Evolutionary conservation across 2,888 invertebrate genomes (phyloP).

Genomic region (Clostera curtula): DNA sequence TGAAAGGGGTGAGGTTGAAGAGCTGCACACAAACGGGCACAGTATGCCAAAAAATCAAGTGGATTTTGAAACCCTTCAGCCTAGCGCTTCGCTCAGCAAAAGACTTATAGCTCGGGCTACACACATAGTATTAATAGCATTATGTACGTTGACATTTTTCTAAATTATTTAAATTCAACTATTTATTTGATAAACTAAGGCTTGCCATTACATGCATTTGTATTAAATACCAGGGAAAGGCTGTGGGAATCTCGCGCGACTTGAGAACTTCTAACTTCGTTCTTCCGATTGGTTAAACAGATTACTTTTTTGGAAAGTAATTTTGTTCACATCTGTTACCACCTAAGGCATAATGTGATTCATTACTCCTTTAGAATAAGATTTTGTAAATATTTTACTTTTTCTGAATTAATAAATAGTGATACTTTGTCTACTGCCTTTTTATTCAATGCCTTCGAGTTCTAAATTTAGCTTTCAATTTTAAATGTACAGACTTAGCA

Average conservation of each 20-base stretch:
- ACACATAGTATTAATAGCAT: constrained; percentile 34
- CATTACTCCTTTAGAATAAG: constrained; percentile 61
- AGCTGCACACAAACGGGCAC: constrained; percentile 35
- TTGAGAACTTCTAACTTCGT: constrained; percentile 7
- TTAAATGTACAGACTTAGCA: too few species aligned
- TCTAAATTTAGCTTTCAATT: too few species aligned
- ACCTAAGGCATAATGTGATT: constrained; percentile 54
- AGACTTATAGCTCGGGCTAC: constrained; percentile 27
- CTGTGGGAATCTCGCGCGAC: constrained; percentile 25
- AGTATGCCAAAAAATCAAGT: constrained; percentile 41
- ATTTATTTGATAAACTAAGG: constrained; percentile 62
- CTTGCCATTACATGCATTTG: constrained; percentile 70
- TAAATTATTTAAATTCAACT: constrained; percentile 42
- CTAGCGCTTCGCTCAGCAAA: constrained; percentile 15
- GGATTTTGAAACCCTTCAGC: constrained; percentile 32
- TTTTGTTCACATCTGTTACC: constrained; percentile 50
- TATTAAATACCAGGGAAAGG: constrained; percentile 27
- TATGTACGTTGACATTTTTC: constrained; percentile 36
- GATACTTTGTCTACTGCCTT: constrained; percentile 28
- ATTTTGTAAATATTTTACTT: constrained; percentile 66
- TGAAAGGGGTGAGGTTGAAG: constrained; percentile 39
- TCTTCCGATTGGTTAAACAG: background rate
- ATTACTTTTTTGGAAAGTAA: constrained; percentile 11
- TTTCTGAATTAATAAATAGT: constrained; percentile 38
- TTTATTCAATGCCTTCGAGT: constrained; percentile 14